Evolutionary conservation across 2,113 vertebrate species (phyloP), one percentile per base, ranked within the genome.

Genomic region (Lasiurus cinereus): DNA sequence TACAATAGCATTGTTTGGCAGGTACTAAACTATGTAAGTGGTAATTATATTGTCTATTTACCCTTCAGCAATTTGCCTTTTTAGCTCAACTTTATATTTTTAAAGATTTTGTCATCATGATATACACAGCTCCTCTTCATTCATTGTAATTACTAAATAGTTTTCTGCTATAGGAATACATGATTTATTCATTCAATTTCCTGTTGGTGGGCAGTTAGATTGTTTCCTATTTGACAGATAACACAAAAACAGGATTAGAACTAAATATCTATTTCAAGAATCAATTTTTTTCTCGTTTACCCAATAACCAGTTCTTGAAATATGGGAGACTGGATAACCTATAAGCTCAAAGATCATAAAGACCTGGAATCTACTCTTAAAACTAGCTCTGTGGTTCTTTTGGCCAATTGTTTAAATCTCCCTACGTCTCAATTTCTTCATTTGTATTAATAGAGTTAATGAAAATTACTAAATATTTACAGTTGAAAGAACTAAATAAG

Each of bases 231-330:
- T 22, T 77, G 39, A 76, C 52, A 22, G 72, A 27, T 72, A 87
- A 87, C 43, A 77, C 33, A 91, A 91, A 90, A 69, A 83, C 12
- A 67, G 29, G 22, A 83, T 83, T 33, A 91, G 56, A 88, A 83
- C 27, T 36, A 76, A 93, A 48, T 54, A 82, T 50, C 48, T 54
- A 66, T 64, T 76, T 77, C 0, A 7, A 59, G 15, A 86, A 78
- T 33, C 22, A 69, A 86, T 83, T 59, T 69, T 59, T 70, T 66
- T 64, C 56, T 36, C 66, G 14, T 39, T 66, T 46, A 77, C 19
- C 69, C 70, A 50, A 85, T 46, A 89, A 82, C 8, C 8, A 83
- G 21, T 46, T 83, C 62, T 59, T 64, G 14, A 90, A 90, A 67
- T 62, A 82, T 22, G 14, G 9, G n/a, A 77, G 9, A 59, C 39